A percentile compares a stretch with the other conserved stretches of the same genome.
Evolutionary conservation across 2,113 vertebrate species (phyloP).

Genomic region (Notiomystis cincta): DNA sequence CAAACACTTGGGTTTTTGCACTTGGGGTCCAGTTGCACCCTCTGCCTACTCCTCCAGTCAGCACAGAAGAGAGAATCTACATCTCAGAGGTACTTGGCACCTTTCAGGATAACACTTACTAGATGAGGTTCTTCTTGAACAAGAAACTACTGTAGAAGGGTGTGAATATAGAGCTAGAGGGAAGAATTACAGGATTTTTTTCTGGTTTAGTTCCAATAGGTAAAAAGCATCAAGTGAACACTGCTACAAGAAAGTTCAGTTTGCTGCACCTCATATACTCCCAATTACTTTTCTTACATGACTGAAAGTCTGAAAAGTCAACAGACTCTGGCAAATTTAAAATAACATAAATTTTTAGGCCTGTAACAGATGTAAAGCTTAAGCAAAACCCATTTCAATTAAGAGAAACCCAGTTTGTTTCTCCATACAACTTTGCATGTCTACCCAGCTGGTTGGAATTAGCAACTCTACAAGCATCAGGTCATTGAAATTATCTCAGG

Average conservation of each 20-base stretch:
- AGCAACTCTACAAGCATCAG: not conserved
- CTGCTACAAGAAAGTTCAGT: not conserved
- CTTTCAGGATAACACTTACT: not conserved
- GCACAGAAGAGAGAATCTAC: not conserved
- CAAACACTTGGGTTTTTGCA: constrained; percentile 39
- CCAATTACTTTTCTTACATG: not conserved
- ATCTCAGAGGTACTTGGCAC: not conserved
- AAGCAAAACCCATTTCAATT: not conserved
- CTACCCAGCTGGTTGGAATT: not conserved
- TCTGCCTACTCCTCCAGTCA: not conserved
- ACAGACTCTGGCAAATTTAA: not conserved
- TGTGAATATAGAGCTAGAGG: not conserved
- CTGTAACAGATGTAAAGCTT: not conserved
- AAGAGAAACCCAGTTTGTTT: not conserved
- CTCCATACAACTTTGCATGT: not conserved
- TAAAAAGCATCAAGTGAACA: not conserved
- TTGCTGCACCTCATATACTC: fast-evolving
- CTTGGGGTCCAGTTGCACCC: not conserved
- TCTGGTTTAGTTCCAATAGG: not conserved
- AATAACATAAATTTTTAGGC: not conserved
- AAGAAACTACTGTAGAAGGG: not conserved
- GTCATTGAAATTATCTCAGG: not conserved
- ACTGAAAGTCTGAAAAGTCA: not conserved
- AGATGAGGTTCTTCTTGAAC: not conserved
- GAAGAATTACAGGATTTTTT: not conserved